Percentiles rank a stretch among this genome's conserved stretches.
Conservation (phyloP, 2,888 invertebrate genomes). For the Tortrix viridana region DNA sequence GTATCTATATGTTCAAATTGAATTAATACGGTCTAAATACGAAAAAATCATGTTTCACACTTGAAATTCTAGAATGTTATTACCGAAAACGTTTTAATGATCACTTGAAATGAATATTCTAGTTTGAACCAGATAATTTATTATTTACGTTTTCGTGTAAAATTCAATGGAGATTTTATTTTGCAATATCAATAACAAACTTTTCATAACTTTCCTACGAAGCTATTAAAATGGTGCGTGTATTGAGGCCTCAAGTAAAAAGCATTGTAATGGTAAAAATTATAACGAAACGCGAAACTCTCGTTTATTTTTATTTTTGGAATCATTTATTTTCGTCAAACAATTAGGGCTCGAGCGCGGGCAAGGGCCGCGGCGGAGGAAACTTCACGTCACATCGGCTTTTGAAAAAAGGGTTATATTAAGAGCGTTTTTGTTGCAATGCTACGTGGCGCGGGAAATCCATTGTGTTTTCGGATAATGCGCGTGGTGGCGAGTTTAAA, state of each 20-base stretch:
- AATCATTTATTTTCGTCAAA: slow-evolving; percentile 83
- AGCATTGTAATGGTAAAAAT: slow-evolving; percentile 70
- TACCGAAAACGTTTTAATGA: not conserved
- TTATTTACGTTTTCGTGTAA: no score
- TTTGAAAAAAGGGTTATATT: slow-evolving; percentile 72
- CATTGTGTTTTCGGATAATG: slow-evolving; percentile 58
- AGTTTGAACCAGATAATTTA: not conserved
- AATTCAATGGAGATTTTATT: no score
- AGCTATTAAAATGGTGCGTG: slow-evolving; percentile 44
- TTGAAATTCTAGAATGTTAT: not conserved
- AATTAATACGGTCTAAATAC: not conserved
- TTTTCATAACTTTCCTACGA: slow-evolving; percentile 3
- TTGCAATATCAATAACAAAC: not conserved
- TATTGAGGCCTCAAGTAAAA: slow-evolving; percentile 54
- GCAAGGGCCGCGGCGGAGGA: slow-evolving; percentile 72
- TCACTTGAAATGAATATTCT: not conserved
- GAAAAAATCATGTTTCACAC: not conserved
- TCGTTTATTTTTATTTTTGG: slow-evolving; percentile 80
- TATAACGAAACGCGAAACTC: slow-evolving; percentile 77
- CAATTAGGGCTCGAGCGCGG: slow-evolving; percentile 73
- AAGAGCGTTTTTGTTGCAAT: slow-evolving; percentile 75
- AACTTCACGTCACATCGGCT: slow-evolving; percentile 73
- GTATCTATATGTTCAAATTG: not conserved
- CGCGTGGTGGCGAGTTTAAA: slow-evolving; percentile 64
- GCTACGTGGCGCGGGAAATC: slow-evolving; percentile 62